Evolutionary conservation across 2,797 vertebrate species (phyloP).

Genomic region (Peromyscus aztecus): DNA sequence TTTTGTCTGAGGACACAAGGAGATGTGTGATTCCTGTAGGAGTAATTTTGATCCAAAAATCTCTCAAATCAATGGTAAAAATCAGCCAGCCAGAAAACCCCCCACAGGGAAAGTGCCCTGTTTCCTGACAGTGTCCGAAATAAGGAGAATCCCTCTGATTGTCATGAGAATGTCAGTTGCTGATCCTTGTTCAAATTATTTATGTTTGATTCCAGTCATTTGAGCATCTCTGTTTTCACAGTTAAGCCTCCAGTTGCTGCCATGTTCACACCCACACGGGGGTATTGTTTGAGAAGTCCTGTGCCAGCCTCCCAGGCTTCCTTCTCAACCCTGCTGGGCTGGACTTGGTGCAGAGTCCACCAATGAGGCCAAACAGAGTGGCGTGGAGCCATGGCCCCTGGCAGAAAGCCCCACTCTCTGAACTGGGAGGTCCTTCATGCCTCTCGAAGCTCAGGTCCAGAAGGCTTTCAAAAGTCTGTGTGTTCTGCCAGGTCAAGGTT

Average conservation of each 20-base stretch:
- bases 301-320: background rate
- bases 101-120: slow-evolving; percentile 26
- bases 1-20: slow-evolving; percentile 40
- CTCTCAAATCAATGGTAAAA: slow-evolving; percentile 51
- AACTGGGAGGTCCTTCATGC: background rate
- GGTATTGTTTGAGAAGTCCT: background rate
- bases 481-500: background rate
- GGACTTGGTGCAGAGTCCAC: background rate
- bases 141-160: background rate
- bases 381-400: background rate
- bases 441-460: background rate
- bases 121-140: slow-evolving; percentile 27
- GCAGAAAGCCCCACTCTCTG: background rate
- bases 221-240: background rate
- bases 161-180: background rate
- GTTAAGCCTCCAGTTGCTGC: background rate
- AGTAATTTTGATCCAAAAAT: slow-evolving; percentile 36
- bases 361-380: background rate
- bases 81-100: slow-evolving; percentile 55
- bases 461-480: background rate
- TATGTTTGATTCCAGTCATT: background rate
- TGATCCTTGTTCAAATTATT: background rate
- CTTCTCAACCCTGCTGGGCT: background rate
- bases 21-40: slow-evolving; percentile 45
- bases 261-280: background rate